Base-by-base conservation (phyloP, 2,113 vertebrate species). In the Atrichornis clamosus region DNA sequence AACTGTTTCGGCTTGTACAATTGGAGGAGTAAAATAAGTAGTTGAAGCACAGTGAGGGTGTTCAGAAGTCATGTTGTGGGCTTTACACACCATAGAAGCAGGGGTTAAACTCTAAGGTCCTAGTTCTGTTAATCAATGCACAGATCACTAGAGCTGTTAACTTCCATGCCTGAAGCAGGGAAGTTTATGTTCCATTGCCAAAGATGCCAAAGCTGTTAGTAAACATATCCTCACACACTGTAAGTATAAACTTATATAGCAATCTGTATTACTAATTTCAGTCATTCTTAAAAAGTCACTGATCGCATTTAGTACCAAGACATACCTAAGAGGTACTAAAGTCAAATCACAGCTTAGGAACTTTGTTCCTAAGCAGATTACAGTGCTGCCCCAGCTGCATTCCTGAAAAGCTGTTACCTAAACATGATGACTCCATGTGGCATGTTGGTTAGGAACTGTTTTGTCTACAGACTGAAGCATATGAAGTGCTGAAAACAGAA, bases 351-450 rank as follows among this genome's bases (percentile, higher is more conserved):
- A 94, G 87, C 85, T 74, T 92, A 53, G 65, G 15, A 67, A 62
- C n/a, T n/a, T n/a, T n/a, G 72, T 74, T 96, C 75, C 62, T 64
- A 33, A 83, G 75, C 65, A 85, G 81, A 95, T 95, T 94, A 81
- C 70, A 83, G 47, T 0, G 6, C 82, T 86, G 84, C 67, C 47
- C 63, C 55, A 73, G 87, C 70, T 52, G 67, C 95, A 72, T 95
- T 96, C 93, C 92, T 94, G 95, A 75, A 93, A 90, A 92, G 75
- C 87, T 88, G 50, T 86, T 88, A 52, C 20, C 90, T 79, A 59
- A 90, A 68, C 17, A 33, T 2, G 15, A 32, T 68, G 67, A 49
- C 30, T 85, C 50, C 35, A 7, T 15, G 59, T 26, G 19, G 72
- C 67, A 37, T 1, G 11, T 32, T 82, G 27, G 5, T 33, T 53